Evolutionary conservation across 1,140 invertebrate species (phyloP), one percentile per base, ranked within the genome.

Genomic region (Listronotus bonariensis): DNA sequence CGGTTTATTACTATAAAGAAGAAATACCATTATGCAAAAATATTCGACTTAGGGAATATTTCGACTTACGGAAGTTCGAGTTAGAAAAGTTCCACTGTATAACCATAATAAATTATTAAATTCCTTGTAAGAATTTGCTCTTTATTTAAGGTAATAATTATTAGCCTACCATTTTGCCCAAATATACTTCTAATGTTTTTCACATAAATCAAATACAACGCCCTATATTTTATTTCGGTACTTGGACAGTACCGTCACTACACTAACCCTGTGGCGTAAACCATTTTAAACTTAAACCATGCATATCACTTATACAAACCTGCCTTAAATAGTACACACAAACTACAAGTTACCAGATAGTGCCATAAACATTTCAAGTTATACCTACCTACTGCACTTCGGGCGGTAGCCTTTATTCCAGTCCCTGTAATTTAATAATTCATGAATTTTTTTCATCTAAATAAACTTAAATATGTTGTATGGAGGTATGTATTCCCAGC

Each of bases 401-500:
- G 42, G 42, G 55, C 55, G 42, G 55, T 45, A 58, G 49, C 49
- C 18, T 48, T 38, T 55, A 58, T 58, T 51, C 48, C 5, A 52
- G 49, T 31, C 46, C 12, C 51, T 14, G 26, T 12, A 49, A 53
- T 45, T 62, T 53, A 62, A 53, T 62, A 60, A 49, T 60, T 51
- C 45, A 60, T 49, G 45, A 14, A 40, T 12, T 36, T 60, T 60
- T 60, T 58, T 8, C 31, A 46, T 36, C 40, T 18, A 31, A 32
- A 17, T 15, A 34, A 34, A 53, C 34, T 38, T 60, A 52, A 62
- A 52, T 41, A 52, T 17, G 34, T 46, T 57, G 42, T 57, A 32
- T 17, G 34, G n/a, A 34, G 65, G 65, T 67, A 42, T 60, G 57
- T 58, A 41, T 15, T 26, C 65, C 38, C 65, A 67, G 57, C 65